Percentiles rank a stretch among this genome's conserved stretches.
Evolutionary conservation across 2,888 invertebrate species (phyloP).

Genomic region (Vanessa cardui): DNA sequence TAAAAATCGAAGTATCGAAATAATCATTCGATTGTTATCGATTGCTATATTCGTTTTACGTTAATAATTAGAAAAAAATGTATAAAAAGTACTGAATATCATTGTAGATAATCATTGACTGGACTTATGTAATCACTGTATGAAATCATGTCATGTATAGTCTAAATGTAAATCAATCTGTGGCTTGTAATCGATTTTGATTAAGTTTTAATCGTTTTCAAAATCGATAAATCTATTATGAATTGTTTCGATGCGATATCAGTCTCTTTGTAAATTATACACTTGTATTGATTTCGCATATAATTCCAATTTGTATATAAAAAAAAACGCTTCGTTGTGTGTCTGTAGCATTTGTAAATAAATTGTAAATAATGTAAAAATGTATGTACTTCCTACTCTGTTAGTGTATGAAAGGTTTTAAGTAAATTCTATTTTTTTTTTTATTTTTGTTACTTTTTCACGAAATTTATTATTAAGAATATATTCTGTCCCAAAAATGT

Average conservation of each 20-base stretch:
- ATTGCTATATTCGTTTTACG: not conserved
- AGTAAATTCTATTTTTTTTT: conserved; percentile 59
- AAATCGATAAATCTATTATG: not conserved
- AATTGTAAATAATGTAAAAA: conserved; percentile 67
- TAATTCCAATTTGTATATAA: conserved; percentile 47
- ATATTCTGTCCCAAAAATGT: conserved; percentile 55
- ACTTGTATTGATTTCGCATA: conserved; percentile 36
- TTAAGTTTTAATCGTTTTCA: not conserved
- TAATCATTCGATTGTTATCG: not conserved
- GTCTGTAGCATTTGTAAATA: conserved; percentile 58
- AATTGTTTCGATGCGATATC: not conserved
- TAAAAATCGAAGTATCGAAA: not conserved
- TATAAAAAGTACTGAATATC: not conserved
- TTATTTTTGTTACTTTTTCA: conserved; percentile 59
- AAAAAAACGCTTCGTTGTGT: conserved; percentile 54
- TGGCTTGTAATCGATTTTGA: not conserved
- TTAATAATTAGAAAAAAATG: not conserved
- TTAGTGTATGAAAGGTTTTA: conserved; percentile 65
- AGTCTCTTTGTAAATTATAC: conserved; percentile 12
- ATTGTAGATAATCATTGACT: conserved; percentile 5
- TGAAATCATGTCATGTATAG: not conserved
- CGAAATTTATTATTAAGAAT: conserved; percentile 50
- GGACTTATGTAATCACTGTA: not conserved
- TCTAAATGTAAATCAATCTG: not conserved
- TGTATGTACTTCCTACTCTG: conserved; percentile 47